Conservation (phyloP, 2,797 vertebrate species). For the Thaleichthys pacificus region DNA sequence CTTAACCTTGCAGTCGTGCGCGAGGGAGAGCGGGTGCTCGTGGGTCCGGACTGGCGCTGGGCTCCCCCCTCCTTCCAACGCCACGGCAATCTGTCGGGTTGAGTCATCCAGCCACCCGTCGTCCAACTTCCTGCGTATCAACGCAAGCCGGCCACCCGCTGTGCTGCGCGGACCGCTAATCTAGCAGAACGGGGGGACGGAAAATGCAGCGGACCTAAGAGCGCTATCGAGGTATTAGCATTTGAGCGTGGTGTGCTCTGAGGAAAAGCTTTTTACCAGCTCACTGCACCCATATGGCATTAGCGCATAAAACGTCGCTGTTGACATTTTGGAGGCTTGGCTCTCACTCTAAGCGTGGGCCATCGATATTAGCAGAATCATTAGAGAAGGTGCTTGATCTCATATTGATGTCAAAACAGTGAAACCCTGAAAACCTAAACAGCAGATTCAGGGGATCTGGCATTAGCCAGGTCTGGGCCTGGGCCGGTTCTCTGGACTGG, state of each 20-base stretch:
- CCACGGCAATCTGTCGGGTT: constrained; percentile 71
- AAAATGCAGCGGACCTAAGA: constrained; percentile 74
- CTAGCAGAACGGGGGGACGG: constrained; percentile 70
- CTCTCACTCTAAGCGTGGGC: constrained; percentile 65
- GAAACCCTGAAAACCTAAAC: constrained; percentile 51
- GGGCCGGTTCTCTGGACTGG: constrained; percentile 19
- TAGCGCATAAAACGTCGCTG: constrained; percentile 76
- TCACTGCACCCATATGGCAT: constrained; percentile 77
- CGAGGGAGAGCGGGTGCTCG: constrained; percentile 34
- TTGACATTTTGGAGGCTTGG: constrained; percentile 76
- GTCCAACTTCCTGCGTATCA: constrained; percentile 69
- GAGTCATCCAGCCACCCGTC: constrained; percentile 70
- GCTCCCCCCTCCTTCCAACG: constrained; percentile 44
- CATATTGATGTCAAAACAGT: constrained; percentile 67
- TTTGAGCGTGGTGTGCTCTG: constrained; percentile 74
- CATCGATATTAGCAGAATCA: constrained; percentile 71
- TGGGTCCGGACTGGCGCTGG: constrained; percentile 41
- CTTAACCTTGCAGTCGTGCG: constrained; percentile 40
- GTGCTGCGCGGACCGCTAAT: constrained; percentile 75
- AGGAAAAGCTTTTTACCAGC: constrained; percentile 79
- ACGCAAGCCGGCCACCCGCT: constrained; percentile 70
- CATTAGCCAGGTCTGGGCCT: constrained; percentile 28
- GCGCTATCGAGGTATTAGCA: constrained; percentile 75
- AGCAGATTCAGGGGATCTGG: constrained; percentile 37
- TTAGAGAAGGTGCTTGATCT: constrained; percentile 68